These are phyloP conservation scores for Galleria mellonella DNA, from an alignment of 1,140 invertebrate genomes.

Conservation along the genomic window DNA sequence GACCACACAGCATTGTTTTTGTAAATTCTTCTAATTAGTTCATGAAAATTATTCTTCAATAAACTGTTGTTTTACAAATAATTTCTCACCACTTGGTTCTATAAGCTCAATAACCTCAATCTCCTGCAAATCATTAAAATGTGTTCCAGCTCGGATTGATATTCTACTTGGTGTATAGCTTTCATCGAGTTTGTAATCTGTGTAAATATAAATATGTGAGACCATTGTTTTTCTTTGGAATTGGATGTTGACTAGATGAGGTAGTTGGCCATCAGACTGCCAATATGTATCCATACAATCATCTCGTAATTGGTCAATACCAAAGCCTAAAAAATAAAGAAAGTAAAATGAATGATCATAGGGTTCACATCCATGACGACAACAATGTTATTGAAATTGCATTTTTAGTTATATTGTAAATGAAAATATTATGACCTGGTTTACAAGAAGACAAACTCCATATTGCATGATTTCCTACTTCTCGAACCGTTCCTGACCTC, in stretches of 20 bases:
- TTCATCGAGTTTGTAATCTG: constrained; percentile 98
- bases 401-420: not conserved
- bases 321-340: constrained; percentile 84
- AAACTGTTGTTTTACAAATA: not conserved
- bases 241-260: constrained; percentile 98
- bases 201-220: constrained; percentile 96
- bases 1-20: too few species aligned
- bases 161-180: constrained; percentile 98
- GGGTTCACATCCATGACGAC: too few species aligned
- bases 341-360: not conserved
- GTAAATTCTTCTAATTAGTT: not conserved
- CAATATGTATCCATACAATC: constrained; percentile 98
- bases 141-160: constrained; percentile 94
- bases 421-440: constrained; percentile 79
- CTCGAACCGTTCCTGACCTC: constrained; percentile 85
- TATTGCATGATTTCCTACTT: constrained; percentile 97
- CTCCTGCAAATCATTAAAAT: constrained; percentile 98
- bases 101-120: constrained; percentile 95
- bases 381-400: too few species aligned
- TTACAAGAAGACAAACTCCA: constrained; percentile 99
- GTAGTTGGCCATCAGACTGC: constrained; percentile 99
- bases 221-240: constrained; percentile 97
- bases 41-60: not conserved
- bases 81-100: constrained; percentile 84
- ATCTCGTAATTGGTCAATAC: constrained; percentile 96